Evolutionary conservation across 2,888 invertebrate genomes (phyloP).

Genomic region (Mycalesis mineus): DNA sequence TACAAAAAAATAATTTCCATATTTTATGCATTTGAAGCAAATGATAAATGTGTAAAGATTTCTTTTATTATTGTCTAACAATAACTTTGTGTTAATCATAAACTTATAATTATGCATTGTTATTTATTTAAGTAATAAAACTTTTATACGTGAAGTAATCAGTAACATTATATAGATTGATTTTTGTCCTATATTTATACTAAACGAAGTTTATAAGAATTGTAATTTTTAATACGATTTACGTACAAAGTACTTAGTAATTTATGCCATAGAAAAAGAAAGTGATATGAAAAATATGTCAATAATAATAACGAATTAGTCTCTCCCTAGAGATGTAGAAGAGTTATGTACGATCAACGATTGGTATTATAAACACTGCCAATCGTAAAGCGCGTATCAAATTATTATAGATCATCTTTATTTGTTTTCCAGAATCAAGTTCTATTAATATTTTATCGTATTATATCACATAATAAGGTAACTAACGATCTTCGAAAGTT

Average conservation of each 20-base stretch:
- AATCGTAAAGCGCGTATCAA: too few species aligned
- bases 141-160: background rate
- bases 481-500: too few species aligned
- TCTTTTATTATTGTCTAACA: slow-evolving; percentile 5
- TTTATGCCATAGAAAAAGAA: slow-evolving; percentile 26
- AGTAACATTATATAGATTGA: background rate
- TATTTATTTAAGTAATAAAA: background rate
- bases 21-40: background rate
- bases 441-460: too few species aligned
- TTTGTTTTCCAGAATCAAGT: too few species aligned
- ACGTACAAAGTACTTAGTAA: slow-evolving; percentile 38
- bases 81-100: background rate
- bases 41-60: background rate
- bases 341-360: too few species aligned
- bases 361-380: too few species aligned
- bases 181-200: slow-evolving; percentile 6
- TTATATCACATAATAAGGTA: too few species aligned
- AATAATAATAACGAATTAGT: background rate
- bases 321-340: background rate
- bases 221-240: slow-evolving; percentile 14
- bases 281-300: slow-evolving; percentile 25
- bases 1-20: background rate
- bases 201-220: slow-evolving; percentile 12
- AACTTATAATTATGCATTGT: background rate
- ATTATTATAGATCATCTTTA: too few species aligned